These are phyloP conservation scores for Eupithecia insigniata DNA, from an alignment of 2,888 invertebrate species.

Conservation along the genomic window DNA sequence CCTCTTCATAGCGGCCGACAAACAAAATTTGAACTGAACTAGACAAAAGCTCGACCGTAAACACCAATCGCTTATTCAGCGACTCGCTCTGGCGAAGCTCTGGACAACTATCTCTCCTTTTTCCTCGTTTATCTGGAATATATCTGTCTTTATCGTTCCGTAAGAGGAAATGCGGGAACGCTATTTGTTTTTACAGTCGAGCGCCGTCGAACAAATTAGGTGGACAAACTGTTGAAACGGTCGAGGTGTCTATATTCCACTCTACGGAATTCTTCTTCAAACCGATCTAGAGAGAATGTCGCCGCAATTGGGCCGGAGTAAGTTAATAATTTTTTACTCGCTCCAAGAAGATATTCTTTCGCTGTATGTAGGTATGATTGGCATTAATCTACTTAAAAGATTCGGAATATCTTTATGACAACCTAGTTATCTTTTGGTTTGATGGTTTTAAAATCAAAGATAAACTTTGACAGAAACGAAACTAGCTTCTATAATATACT, in stretches of 20 bases:
- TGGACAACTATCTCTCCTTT: constrained; percentile 70
- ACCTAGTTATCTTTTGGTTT: constrained; percentile 21
- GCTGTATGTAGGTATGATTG: constrained; percentile 73
- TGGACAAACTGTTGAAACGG: constrained; percentile 83
- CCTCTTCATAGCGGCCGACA: constrained; percentile 71
- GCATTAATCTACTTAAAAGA: constrained; percentile 60
- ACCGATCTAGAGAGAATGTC: constrained; percentile 68
- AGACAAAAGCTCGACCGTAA: constrained; percentile 77
- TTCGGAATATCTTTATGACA: constrained; percentile 53
- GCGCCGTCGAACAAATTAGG: constrained; percentile 83
- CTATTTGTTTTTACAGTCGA: constrained; percentile 83
- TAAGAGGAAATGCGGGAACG: constrained; percentile 73
- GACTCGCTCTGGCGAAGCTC: constrained; percentile 55
- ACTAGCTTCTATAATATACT: constrained; percentile 34
- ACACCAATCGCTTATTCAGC: constrained; percentile 76
- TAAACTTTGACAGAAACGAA: background rate
- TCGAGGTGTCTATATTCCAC: constrained; percentile 81
- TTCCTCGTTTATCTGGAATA: constrained; percentile 63
- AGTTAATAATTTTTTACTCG: constrained; percentile 76
- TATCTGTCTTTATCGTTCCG: constrained; percentile 72
- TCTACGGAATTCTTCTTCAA: constrained; percentile 75
- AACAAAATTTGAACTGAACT: constrained; percentile 73
- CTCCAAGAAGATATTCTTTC: constrained; percentile 64
- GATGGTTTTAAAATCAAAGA: background rate
- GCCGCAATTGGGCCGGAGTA: constrained; percentile 69